Evolutionary conservation across 2,797 vertebrate species (phyloP).

Genomic region (Scleropages formosus): DNA sequence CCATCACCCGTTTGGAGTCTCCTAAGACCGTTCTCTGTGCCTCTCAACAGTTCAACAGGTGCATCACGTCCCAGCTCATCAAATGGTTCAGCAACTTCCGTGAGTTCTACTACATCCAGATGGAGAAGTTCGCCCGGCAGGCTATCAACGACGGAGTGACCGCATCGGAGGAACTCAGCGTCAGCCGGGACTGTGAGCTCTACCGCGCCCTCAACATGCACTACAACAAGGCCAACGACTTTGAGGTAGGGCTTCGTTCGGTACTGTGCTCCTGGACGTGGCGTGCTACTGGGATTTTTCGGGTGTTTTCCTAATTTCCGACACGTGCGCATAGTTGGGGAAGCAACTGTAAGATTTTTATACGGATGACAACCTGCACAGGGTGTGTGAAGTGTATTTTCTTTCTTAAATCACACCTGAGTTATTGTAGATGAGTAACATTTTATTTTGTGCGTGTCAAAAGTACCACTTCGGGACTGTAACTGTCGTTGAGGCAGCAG

Average conservation of each 20-base stretch:
- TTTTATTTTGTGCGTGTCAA: no score
- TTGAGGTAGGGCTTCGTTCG: constrained; percentile 76
- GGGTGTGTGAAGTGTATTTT: no score
- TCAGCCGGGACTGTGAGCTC: constrained; percentile 89
- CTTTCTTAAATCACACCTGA: no score
- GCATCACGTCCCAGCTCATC: constrained; percentile 97
- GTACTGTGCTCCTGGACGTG: not conserved
- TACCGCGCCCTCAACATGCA: constrained; percentile 97
- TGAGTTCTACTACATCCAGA: constrained; percentile 98
- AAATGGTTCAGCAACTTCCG: constrained; percentile 98
- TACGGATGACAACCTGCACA: no score
- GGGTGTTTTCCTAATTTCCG: no score
- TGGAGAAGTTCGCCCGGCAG: constrained; percentile 95
- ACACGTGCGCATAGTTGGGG: no score
- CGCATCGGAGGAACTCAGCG: constrained; percentile 80
- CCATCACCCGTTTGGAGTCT: not conserved
- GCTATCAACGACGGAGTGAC: constrained; percentile 92
- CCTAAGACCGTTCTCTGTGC: not conserved
- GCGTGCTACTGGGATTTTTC: no score
- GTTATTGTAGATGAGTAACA: no score
- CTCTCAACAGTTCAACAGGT: constrained; percentile 88
- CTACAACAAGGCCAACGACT: constrained; percentile 98
- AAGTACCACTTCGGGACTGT: no score
- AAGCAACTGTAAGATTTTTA: no score
- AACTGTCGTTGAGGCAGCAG: no score